Conservation (phyloP, 2,113 vertebrate species). For the Paraplagusia blochii region DNA sequence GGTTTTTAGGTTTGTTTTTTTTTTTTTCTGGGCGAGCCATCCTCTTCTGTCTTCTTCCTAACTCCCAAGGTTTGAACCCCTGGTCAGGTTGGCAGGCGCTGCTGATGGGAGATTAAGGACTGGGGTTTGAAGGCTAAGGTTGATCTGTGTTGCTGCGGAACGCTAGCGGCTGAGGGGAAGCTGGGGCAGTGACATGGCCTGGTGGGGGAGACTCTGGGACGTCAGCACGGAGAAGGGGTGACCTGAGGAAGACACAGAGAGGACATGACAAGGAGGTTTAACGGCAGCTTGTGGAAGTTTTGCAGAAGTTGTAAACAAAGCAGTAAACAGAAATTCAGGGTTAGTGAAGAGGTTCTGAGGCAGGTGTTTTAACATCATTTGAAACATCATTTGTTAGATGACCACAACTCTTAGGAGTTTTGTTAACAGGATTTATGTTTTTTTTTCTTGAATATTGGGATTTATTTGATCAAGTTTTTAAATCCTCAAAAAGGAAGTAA, state of each 20-base stretch:
- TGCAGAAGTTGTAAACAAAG: background rate
- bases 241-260: slow-evolving; percentile 72
- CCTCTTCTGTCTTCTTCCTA: slow-evolving; percentile 41
- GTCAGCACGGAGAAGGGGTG: slow-evolving; percentile 93
- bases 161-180: slow-evolving; percentile 84
- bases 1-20: slow-evolving; percentile 32
- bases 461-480: too few relatives aligned
- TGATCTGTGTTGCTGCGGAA: slow-evolving; percentile 15
- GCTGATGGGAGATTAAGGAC: slow-evolving; percentile 50
- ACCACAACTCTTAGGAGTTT: too few relatives aligned
- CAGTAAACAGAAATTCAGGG: too few relatives aligned
- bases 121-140: slow-evolving; percentile 40
- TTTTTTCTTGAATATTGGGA: too few relatives aligned
- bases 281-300: background rate
- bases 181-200: slow-evolving; percentile 81
- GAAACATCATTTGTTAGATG: too few relatives aligned
- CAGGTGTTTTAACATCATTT: too few relatives aligned
- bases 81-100: slow-evolving; percentile 35
- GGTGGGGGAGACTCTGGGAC: slow-evolving; percentile 78
- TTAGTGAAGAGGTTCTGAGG: too few relatives aligned
- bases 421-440: too few relatives aligned
- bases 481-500: too few relatives aligned
- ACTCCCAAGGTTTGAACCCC: slow-evolving; percentile 50
- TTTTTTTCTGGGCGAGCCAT: slow-evolving; percentile 29
- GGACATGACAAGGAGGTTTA: background rate